Base-by-base conservation (phyloP, 2,888 invertebrate genomes). In the Teleogryllus oceanicus region DNA sequence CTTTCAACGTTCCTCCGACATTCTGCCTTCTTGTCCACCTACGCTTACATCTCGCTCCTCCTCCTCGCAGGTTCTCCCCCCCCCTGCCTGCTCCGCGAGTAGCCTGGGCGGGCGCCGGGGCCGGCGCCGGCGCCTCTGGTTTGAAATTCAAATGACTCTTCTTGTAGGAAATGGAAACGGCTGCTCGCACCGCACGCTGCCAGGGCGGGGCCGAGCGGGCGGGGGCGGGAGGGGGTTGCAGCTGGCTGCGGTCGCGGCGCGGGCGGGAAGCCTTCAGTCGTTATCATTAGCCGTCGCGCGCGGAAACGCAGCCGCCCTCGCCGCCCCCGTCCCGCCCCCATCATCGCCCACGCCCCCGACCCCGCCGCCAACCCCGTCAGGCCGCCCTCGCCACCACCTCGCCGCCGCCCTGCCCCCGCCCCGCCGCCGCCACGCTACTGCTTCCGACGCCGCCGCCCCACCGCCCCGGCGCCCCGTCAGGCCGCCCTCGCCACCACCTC, bases 101-200 rank as follows among this genome's bases (percentile, higher is more conserved):
- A 0, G n/a, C 62, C 62, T 13, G 16, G 13, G 13, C 62, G n/a
- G n/a, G 11, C 62, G 16, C 24, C 24, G 24, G 24, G 24, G 24
- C 24, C 24, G 24, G 24, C 62, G 13, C 13, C 62, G 62, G 62
- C 62, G 62, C 62, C 8, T 0, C n/a, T 62, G 62, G 62, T 62
- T 62, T 62, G 62, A 62, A 62, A 62, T 62, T 62, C 62, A 62
- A 62, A 62, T 62, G 62, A 13, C 62, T 62, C 62, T 62, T 62
- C 62, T 62, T 62, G 62, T 62, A 62, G 62, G 62, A 62, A 62
- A 62, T 62, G 62, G 62, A 62, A 62, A 62, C 62, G 62, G 62
- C 62, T 62, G 62, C 62, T 62, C 16, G 62, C 62, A 13, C 16
- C n/a, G 62, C 62, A 13, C 37, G 37, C 37, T 37, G 37, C 37